A percentile compares a stretch with the other conserved stretches of the same genome.
Evolutionary conservation across 1,140 invertebrate species (phyloP).

Genomic region (Episyrphus balteatus): DNA sequence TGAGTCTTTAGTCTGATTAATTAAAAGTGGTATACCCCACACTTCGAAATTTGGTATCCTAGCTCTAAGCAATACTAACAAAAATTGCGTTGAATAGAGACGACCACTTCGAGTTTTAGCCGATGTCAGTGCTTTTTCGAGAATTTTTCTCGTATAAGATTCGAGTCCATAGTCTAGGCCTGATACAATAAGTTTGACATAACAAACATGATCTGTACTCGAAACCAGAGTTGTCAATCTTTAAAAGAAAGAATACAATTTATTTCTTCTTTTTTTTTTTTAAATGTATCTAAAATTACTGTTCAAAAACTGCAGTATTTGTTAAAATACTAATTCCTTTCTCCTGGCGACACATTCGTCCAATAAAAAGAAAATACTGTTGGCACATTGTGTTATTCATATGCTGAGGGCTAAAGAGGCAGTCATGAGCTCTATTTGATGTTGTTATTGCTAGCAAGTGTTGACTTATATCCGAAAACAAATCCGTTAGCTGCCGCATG

Average conservation of each 20-base stretch:
- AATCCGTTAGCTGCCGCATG: slow-evolving; percentile 57
- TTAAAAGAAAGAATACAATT: no score
- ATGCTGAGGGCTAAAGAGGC: slow-evolving; percentile 77
- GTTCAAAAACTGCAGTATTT: slow-evolving; percentile 63
- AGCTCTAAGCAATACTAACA: slow-evolving; percentile 72
- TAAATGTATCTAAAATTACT: slow-evolving; percentile 40
- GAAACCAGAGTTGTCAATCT: slow-evolving; percentile 69
- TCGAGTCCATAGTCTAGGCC: slow-evolving; percentile 74
- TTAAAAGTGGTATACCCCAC: slow-evolving; percentile 76
- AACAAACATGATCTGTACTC: slow-evolving; percentile 78
- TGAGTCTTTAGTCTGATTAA: slow-evolving; percentile 69
- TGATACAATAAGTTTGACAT: slow-evolving; percentile 84
- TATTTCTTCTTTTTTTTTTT: neutral
- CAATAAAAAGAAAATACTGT: slow-evolving; percentile 88
- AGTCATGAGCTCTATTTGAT: slow-evolving; percentile 68
- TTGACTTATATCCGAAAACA: slow-evolving; percentile 66
- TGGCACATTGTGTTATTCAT: slow-evolving; percentile 81
- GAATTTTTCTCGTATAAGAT: slow-evolving; percentile 58
- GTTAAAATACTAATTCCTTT: slow-evolving; percentile 64
- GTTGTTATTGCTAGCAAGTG: slow-evolving; percentile 64
- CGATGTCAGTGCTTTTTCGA: slow-evolving; percentile 52
- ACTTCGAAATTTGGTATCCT: slow-evolving; percentile 52
- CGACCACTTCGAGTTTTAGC: slow-evolving; percentile 54
- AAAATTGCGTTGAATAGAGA: slow-evolving; percentile 80
- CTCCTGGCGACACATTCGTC: slow-evolving; percentile 65